Percentiles rank a stretch among this genome's conserved stretches.
Evolutionary conservation across 1,140 invertebrate genomes (phyloP).

Genomic region (Brachionus plicatilis): DNA sequence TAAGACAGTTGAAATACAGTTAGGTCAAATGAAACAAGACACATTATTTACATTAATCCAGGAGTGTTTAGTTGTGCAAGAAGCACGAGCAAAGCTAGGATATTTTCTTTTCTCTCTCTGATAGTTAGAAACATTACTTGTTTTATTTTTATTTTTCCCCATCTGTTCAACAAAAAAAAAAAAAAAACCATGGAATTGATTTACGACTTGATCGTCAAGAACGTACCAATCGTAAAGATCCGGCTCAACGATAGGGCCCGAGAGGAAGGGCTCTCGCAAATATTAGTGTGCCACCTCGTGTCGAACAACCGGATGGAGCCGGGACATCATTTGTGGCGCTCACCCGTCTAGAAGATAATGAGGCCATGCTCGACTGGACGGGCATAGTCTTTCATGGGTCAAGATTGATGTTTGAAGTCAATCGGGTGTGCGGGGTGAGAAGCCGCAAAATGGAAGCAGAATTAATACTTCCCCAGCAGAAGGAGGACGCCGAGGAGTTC

Average conservation of each 20-base stretch:
- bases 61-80: neutral
- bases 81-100: neutral
- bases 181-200: neutral
- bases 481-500: neutral
- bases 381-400: neutral
- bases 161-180: no score
- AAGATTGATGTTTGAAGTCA: neutral
- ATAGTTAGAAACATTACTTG: neutral
- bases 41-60: neutral
- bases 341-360: neutral
- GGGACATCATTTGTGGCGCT: neutral
- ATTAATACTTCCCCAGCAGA: neutral
- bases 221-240: neutral
- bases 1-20: neutral
- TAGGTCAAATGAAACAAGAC: neutral
- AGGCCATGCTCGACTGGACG: neutral
- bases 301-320: neutral
- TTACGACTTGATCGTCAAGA: neutral
- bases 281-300: neutral
- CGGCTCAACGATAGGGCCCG: neutral
- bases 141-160: neutral
- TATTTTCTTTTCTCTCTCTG: neutral
- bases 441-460: neutral
- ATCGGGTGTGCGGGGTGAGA: neutral
- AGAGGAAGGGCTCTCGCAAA: neutral